Evolutionary conservation across 2,888 invertebrate species (phyloP), one percentile per base, ranked within the genome.

Genomic region (Syritta pipiens): DNA sequence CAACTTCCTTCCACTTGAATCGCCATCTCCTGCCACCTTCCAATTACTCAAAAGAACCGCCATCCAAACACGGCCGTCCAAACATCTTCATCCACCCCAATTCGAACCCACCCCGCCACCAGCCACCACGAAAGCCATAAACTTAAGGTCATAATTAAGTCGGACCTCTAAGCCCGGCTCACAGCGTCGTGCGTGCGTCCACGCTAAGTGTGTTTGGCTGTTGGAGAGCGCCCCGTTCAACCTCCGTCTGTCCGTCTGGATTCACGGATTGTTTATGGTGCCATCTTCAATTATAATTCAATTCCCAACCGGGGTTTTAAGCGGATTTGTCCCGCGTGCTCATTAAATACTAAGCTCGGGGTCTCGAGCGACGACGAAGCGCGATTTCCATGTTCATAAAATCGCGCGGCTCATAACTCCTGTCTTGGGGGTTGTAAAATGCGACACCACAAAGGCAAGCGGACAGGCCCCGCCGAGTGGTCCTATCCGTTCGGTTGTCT

Each of bases 251-350:
- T n/a, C n/a, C n/a, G n/a, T n/a, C n/a, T n/a, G n/a, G n/a, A n/a
- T n/a, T n/a, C n/a, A n/a, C n/a, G n/a, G 72, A 79, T 79, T 60
- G 67, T 79, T 79, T 79, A 79, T 67, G 53, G 55, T 60, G 67
- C 62, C 74, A 67, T 67, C 79, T 74, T 68, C 67, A 79, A 79
- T 79, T 79, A 79, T 79, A 79, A 79, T 79, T 79, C 79, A 79
- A 79, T 60, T 74, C 67, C 55, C 30, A 67, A 48, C 53, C 57
- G n/a, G 72, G 67, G 59, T 77, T 35, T 76, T 63, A 51, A 71
- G 77, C 59, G 63, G 63, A 77, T 59, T 74, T 79, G 67, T 79
- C 62, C 67, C 65, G 53, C 65, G 77, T 65, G 48, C 77, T 77
- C 77, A 77, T 77, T 72, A 77, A 65, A 71, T 40, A 40, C 49